Conservation (phyloP, 2,797 vertebrate genomes). For the Acipenser oxyrinchus region DNA sequence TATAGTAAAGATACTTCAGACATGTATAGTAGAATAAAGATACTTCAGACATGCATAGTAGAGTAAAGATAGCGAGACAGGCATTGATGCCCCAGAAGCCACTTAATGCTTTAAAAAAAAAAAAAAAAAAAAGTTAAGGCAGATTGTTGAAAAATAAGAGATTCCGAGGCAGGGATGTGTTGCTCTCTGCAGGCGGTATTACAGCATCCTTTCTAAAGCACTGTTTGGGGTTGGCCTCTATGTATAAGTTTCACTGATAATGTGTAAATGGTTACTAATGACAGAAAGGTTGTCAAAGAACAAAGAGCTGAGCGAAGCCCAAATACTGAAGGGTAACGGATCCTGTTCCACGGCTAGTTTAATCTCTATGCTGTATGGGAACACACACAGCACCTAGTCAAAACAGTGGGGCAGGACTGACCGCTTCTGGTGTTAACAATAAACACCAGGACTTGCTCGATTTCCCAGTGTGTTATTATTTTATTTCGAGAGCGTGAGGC, state of each 20-base stretch:
- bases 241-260: conserved; percentile 8
- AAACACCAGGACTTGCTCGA: conserved; percentile 27
- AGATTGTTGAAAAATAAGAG: too few relatives aligned
- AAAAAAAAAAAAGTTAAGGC: too few relatives aligned
- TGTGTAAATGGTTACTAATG: conserved; percentile 21
- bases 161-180: too few relatives aligned
- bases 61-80: too few relatives aligned
- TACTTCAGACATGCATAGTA: too few relatives aligned
- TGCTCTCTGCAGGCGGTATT: too few relatives aligned
- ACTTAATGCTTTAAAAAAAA: too few relatives aligned
- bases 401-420: conserved; percentile 32
- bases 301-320: conserved; percentile 24
- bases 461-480: conserved; percentile 43
- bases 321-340: conserved; percentile 31
- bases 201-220: not conserved
- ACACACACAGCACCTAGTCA: conserved; percentile 24
- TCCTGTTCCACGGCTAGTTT: conserved; percentile 25
- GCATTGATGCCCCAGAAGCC: too few relatives aligned
- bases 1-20: too few relatives aligned
- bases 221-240: not conserved
- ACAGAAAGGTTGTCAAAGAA: conserved; percentile 28
- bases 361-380: conserved; percentile 19
- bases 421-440: conserved; percentile 23
- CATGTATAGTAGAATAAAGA: too few relatives aligned
- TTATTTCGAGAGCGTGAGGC: conserved; percentile 41